Conservation (phyloP, 2,113 vertebrate genomes). For the Clarias magur region DNA sequence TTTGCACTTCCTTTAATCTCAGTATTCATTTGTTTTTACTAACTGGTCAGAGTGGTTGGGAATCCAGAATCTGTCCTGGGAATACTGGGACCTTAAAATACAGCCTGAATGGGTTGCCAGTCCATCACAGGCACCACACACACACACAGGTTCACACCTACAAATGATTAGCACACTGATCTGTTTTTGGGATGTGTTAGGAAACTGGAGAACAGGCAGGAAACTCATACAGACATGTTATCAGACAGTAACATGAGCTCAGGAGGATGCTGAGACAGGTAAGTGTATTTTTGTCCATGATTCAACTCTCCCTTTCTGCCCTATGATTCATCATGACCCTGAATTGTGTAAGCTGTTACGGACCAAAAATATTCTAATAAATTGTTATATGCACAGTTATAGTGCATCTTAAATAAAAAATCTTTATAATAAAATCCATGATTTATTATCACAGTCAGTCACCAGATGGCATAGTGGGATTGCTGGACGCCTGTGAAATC, state of each 20-base stretch:
- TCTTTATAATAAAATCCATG: neutral
- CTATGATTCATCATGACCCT: neutral
- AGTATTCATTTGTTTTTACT: neutral
- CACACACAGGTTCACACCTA: neutral
- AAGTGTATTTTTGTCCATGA: neutral
- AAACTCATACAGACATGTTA: neutral
- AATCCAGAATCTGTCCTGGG: neutral
- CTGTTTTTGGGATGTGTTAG: neutral
- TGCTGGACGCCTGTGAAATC: neutral
- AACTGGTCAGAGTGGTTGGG: neutral
- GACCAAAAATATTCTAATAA: neutral
- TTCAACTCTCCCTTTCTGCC: neutral
- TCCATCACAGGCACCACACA: neutral
- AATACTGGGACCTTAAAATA: neutral
- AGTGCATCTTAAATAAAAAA: neutral
- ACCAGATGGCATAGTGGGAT: constrained; percentile 13
- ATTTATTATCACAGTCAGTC: constrained; percentile 2
- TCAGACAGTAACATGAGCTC: neutral
- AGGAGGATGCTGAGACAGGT: neutral
- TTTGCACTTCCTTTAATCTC: neutral
- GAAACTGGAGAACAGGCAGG: neutral
- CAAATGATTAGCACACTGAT: neutral
- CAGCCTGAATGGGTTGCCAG: neutral
- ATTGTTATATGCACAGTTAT: neutral
- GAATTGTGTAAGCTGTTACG: neutral